Base-by-base conservation (phyloP, 2,113 vertebrate species). In the Empidonax traillii region DNA sequence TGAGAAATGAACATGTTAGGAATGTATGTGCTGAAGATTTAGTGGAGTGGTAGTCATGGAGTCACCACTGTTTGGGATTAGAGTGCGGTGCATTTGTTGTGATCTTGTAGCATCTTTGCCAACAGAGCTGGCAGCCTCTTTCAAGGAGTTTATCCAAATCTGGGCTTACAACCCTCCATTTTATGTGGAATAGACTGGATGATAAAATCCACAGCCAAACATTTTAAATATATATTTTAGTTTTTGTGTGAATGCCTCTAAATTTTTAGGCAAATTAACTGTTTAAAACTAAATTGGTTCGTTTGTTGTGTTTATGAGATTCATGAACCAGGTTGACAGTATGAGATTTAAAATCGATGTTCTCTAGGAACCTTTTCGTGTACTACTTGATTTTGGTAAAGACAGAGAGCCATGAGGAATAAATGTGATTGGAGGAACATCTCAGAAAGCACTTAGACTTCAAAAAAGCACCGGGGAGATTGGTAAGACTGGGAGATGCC, bases 1-100 rank as follows among this genome's bases (percentile, higher is more conserved):
- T 5, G 0, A 30, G 72, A 87, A 94, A 61, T 78, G 27, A 65
- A n/a, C 21, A 10, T 22, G 33, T 56, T 65, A 62, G 81, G 85
- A 96, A 86, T 84, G 67, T n/a, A 47, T 63, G 53, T 72, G 24
- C 75, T 80, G 35, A 72, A 91, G 78, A 27, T 85, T 87, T 77
- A 47, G 43, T 80, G 44, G n/a, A 85, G 25, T 91, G 82, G 89
- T 96, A 82, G 56, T 76, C 85, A 89, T 94, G 93, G 96, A 94
- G 37, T 89, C 8, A 7, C 79, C 28, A 31, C n/a, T 89, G 89
- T 91, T 95, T 79, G 74, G 77, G 47, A 90, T 97, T 79, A 91
- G 75, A 78, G 71, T 43, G 56, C 65, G 22, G 43, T 85, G 68
- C 39, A 9, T 87, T 94, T 85, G 51, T 82, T 81, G 8, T 74